These are phyloP conservation scores for Orchestes rusci DNA, from an alignment of 2,888 invertebrate genomes.

Conservation along the genomic window DNA sequence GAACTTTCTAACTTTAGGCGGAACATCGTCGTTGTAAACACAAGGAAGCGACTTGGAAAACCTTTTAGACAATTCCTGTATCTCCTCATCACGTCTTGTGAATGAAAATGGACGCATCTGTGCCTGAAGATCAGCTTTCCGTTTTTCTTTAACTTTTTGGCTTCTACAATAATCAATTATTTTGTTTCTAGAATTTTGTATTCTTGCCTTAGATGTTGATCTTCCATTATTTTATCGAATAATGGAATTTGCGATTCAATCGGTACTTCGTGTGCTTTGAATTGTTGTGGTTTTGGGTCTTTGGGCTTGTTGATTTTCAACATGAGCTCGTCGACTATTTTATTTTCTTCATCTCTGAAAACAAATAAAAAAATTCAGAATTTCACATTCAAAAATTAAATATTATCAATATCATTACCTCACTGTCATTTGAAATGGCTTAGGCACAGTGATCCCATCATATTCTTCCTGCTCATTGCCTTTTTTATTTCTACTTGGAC, in stretches of 20 bases:
- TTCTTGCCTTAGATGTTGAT: slow-evolving; percentile 58
- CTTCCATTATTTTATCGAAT: slow-evolving; percentile 63
- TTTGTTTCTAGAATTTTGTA: not conserved
- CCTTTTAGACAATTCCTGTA: slow-evolving; percentile 40
- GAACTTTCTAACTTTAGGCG: slow-evolving; percentile 51
- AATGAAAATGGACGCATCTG: slow-evolving; percentile 62
- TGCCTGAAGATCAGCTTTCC: slow-evolving; percentile 54
- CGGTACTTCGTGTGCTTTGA: slow-evolving; percentile 58
- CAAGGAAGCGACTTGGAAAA: slow-evolving; percentile 42
- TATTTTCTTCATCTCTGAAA: slow-evolving; percentile 59
- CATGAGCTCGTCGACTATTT: slow-evolving; percentile 48
- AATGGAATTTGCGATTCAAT: slow-evolving; percentile 64
- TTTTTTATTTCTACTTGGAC: slow-evolving; percentile 46
- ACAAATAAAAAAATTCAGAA: not conserved
- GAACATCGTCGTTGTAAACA: slow-evolving; percentile 36
- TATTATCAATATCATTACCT: slow-evolving; percentile 45
- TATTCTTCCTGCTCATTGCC: slow-evolving; percentile 34
- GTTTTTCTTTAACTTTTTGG: slow-evolving; percentile 52
- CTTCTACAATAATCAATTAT: slow-evolving; percentile 42
- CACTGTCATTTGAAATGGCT: slow-evolving; percentile 64
- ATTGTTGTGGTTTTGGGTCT: slow-evolving; percentile 47
- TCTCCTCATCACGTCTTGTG: slow-evolving; percentile 52
- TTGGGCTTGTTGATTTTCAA: slow-evolving; percentile 36
- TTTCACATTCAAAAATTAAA: not conserved
- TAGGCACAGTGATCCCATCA: slow-evolving; percentile 52